These are phyloP conservation scores for Gambelia wislizenii DNA, from an alignment of 2,797 vertebrate genomes.

Conservation along the genomic window DNA sequence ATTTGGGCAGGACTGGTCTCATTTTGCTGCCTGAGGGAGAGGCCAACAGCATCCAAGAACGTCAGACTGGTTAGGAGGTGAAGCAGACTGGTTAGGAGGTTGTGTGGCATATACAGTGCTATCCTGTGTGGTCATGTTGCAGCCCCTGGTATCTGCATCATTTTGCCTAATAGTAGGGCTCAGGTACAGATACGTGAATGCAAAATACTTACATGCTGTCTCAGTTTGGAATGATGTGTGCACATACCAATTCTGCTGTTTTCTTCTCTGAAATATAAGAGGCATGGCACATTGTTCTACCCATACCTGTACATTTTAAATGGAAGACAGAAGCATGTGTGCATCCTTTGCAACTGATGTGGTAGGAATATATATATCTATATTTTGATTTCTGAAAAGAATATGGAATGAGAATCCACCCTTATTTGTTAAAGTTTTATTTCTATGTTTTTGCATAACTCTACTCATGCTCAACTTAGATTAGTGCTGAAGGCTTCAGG, in stretches of 20 bases:
- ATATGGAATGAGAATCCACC: neutral
- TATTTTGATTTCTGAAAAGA: neutral
- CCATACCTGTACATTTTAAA: neutral
- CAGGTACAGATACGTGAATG: neutral
- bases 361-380: neutral
- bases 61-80: no score
- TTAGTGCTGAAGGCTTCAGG: neutral
- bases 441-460: neutral
- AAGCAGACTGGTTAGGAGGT: no score
- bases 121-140: no score
- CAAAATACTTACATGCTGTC: neutral
- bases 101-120: no score
- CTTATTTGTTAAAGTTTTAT: neutral
- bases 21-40: no score
- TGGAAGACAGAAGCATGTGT: neutral
- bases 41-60: no score
- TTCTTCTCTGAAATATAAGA: neutral
- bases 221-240: neutral
- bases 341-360: neutral
- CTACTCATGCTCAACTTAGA: neutral
- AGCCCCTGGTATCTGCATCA: no score
- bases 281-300: neutral
- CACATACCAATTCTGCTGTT: neutral
- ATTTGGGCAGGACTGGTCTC: no score
- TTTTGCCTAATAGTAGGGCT: neutral